phyloP scores from a whole-genome alignment of 2,113 vertebrate genomes.

The Lepus americanus region DNA sequence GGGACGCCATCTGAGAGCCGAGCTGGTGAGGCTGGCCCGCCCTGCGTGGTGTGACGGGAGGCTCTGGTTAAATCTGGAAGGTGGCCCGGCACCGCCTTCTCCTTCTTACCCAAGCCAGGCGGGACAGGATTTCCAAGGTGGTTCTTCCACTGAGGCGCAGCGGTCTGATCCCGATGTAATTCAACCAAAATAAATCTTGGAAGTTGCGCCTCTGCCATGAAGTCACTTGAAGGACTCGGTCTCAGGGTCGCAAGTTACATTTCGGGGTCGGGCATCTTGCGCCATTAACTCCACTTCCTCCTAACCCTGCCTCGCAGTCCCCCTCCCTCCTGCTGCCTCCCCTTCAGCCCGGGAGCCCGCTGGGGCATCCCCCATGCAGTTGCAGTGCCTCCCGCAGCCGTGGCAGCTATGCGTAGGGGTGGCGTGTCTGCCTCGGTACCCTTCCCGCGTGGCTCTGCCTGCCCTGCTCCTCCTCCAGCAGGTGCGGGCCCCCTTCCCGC shows the following conservation, averaged over 20 bases:
- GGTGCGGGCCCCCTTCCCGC: background rate
- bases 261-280: conserved; percentile 29
- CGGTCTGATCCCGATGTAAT: background rate
- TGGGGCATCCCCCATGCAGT: too few relatives aligned
- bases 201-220: background rate
- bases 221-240: conserved; percentile 38
- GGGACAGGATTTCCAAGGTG: conserved; percentile 25
- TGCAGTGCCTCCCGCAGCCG: background rate
- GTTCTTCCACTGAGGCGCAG: background rate
- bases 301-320: background rate
- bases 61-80: background rate
- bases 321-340: background rate
- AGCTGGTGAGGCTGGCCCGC: background rate
- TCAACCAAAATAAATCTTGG: conserved; percentile 57
- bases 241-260: conserved; percentile 26
- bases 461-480: accelerated
- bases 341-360: background rate
- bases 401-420: too few relatives aligned
- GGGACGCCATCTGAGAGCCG: background rate
- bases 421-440: background rate
- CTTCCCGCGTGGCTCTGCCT: background rate
- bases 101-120: background rate
- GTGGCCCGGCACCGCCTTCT: background rate
- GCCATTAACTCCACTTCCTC: background rate
- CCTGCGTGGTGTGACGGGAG: background rate